Conservation (phyloP, 2,888 invertebrate genomes). For the Pyrrhosoma nymphula region DNA sequence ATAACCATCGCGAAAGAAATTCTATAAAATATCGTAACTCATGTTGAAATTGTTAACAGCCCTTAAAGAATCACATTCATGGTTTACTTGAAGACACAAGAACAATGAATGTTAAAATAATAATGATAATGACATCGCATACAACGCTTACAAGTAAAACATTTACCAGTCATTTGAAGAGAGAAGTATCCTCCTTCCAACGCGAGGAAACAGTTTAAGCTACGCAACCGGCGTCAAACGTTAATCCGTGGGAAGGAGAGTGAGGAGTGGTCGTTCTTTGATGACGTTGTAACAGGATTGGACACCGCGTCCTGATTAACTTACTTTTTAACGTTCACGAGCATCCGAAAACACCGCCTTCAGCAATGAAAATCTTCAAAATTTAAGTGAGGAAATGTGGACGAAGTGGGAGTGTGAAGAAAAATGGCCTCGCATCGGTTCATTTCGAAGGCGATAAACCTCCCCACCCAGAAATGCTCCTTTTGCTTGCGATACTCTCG, state of each 20-base stretch:
- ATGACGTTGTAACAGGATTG: background rate
- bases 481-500: background rate
- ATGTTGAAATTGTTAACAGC: too few species aligned
- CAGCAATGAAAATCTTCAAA: background rate
- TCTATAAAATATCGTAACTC: too few species aligned
- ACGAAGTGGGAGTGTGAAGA: background rate
- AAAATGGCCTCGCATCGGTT: background rate
- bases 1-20: too few species aligned
- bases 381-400: background rate
- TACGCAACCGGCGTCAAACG: too few species aligned
- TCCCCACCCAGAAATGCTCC: background rate
- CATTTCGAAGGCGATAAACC: background rate
- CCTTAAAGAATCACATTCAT: too few species aligned
- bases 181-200: too few species aligned
- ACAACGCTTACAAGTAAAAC: too few species aligned
- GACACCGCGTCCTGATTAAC: background rate
- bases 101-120: too few species aligned
- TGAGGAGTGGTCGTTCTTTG: background rate
- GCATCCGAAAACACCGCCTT: background rate
- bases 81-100: too few species aligned
- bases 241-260: background rate
- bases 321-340: background rate
- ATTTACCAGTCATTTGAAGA: too few species aligned
- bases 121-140: too few species aligned
- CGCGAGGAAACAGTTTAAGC: too few species aligned